phyloP scores from a whole-genome alignment of 2,113 vertebrate species.

The Gopherus flavomarginatus region DNA sequence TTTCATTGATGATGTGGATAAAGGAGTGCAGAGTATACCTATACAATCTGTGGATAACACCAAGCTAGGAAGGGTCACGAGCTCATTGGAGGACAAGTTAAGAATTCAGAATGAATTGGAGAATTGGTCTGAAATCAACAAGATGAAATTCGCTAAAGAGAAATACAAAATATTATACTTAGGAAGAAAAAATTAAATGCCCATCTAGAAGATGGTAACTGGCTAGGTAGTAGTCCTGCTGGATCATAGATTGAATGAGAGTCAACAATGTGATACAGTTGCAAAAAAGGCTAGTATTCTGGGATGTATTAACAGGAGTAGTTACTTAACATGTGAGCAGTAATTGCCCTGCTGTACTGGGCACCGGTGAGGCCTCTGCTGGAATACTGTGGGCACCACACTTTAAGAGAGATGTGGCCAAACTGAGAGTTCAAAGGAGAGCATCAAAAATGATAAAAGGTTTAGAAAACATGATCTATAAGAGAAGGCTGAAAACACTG shows the following conservation, averaged over 20 bases:
- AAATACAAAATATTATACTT: not conserved
- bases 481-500: no score
- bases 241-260: not conserved
- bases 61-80: not conserved
- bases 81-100: not conserved
- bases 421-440: not conserved
- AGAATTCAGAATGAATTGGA: not conserved
- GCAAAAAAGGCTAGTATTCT: not conserved
- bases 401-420: not conserved
- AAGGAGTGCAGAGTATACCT: not conserved
- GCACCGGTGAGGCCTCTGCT: no score
- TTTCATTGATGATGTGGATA: not conserved
- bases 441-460: not conserved
- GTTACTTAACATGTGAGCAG: not conserved
- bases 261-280: not conserved
- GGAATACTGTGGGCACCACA: not conserved
- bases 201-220: not conserved
- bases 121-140: not conserved
- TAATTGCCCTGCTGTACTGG: not conserved
- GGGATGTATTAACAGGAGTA: not conserved
- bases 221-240: no score
- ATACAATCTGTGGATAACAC: not conserved
- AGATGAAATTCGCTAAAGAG: not conserved
- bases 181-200: not conserved
- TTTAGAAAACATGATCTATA: not conserved